phyloP scores from a whole-genome alignment of 2,888 invertebrate species.

The Agrotis clavis region DNA sequence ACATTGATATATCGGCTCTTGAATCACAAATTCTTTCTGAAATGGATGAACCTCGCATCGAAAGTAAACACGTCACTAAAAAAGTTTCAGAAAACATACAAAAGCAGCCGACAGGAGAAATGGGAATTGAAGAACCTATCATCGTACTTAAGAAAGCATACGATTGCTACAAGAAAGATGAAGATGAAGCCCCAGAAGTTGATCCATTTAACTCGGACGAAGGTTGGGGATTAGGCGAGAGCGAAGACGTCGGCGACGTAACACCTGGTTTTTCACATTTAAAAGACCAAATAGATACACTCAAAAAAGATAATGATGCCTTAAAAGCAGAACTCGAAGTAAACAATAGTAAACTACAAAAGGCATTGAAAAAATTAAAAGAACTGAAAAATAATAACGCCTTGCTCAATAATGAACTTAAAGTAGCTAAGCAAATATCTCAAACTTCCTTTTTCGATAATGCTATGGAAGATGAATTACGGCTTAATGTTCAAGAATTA shows the following conservation, averaged over 20 bases:
- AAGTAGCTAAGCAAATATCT: conserved; percentile 87
- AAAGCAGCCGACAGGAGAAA: conserved; percentile 64
- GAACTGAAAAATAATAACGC: conserved; percentile 94
- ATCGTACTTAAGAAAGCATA: conserved; percentile 91
- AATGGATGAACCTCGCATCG: conserved; percentile 58
- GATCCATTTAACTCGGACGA: conserved; percentile 88
- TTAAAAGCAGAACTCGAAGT: conserved; percentile 92
- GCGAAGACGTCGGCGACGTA: conserved; percentile 77
- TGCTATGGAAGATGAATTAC: conserved; percentile 96
- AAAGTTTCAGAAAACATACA: conserved; percentile 73
- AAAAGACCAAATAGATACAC: conserved; percentile 90
- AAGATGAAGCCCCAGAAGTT: conserved; percentile 68
- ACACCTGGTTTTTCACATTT: conserved; percentile 89
- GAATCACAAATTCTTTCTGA: conserved; percentile 86
- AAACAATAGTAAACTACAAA: conserved; percentile 93
- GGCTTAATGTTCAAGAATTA: conserved; percentile 92
- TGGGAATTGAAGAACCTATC: conserved; percentile 75
- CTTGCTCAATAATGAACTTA: conserved; percentile 90
- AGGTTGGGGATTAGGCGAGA: conserved; percentile 85
- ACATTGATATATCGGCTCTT: conserved; percentile 76
- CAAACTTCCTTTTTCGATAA: conserved; percentile 93
- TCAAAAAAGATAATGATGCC: conserved; percentile 91
- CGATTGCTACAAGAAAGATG: conserved; percentile 83
- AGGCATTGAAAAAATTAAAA: conserved; percentile 96
- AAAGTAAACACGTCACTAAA: conserved; percentile 66